These are phyloP conservation scores for Takifugu ocellatus DNA, from an alignment of 2,797 vertebrate genomes.

Conservation along the genomic window DNA sequence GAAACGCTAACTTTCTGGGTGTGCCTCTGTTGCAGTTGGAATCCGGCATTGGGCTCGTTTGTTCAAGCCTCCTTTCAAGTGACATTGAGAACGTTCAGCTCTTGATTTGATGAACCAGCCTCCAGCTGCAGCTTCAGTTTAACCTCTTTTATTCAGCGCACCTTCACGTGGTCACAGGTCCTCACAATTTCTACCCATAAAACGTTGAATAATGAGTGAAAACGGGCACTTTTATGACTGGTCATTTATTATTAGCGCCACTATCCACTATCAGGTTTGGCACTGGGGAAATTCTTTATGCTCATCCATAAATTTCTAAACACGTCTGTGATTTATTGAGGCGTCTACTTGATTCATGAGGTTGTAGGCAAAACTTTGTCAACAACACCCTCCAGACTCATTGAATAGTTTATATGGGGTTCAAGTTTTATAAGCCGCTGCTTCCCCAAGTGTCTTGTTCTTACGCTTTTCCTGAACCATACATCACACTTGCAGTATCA, in stretches of 20 bases:
- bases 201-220: conserved; percentile 4
- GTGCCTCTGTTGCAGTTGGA: conserved; percentile 59
- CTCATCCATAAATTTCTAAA: conserved; percentile 36
- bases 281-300: conserved; percentile 47
- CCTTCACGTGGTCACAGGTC: conserved; percentile 11
- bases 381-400: conserved; percentile 27
- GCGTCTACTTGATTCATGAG: conserved; percentile 8
- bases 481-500: conserved; percentile 33
- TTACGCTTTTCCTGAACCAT: conserved; percentile 21
- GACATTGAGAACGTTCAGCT: conserved; percentile 33
- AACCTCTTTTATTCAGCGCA: conserved; percentile 8
- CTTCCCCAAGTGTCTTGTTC: conserved; percentile 7
- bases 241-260: conserved; percentile 23
- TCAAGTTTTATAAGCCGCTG: conserved; percentile 30
- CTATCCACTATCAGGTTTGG: conserved; percentile 26
- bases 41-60: conserved; percentile 59
- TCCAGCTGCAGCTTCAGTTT: conserved; percentile 32
- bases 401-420: conserved; percentile 46
- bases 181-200: not conserved
- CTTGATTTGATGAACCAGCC: conserved; percentile 31
- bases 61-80: conserved; percentile 57
- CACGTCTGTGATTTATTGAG: conserved; percentile 38
- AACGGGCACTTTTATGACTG: conserved; percentile 13
- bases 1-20: conserved; percentile 69
- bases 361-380: conserved; percentile 37